Evolutionary conservation across 2,888 invertebrate genomes (phyloP).

Genomic region (Drosophila pseudotakahashii): DNA sequence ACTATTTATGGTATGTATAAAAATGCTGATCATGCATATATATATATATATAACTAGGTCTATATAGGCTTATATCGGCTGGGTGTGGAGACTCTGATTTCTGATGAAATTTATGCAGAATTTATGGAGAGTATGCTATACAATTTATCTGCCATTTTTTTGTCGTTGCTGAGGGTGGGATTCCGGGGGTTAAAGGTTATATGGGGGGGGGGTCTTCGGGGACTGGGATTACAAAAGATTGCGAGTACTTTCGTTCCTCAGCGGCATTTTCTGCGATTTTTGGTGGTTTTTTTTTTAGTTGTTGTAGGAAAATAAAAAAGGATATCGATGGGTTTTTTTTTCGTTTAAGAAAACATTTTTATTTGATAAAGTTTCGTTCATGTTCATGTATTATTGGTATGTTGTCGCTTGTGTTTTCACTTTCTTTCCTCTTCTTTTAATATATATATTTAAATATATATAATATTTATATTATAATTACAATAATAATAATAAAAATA

Average conservation of each 20-base stretch:
- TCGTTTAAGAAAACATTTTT: slow-evolving; percentile 76
- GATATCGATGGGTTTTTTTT: slow-evolving; percentile 72
- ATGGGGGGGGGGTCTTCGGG: neutral
- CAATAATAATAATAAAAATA: slow-evolving; percentile 55
- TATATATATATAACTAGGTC: slow-evolving; percentile 7
- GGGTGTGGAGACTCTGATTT: too few species aligned
- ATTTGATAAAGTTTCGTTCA: slow-evolving; percentile 77
- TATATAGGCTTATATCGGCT: slow-evolving; percentile 11
- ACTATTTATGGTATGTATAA: slow-evolving; percentile 32
- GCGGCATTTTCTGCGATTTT: slow-evolving; percentile 34
- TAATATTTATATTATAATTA: slow-evolving; percentile 55
- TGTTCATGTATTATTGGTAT: slow-evolving; percentile 75
- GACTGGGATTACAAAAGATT: slow-evolving; percentile 41
- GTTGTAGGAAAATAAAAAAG: slow-evolving; percentile 56
- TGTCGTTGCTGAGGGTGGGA: slow-evolving; percentile 1
- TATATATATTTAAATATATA: slow-evolving; percentile 24
- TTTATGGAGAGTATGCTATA: slow-evolving; percentile 17
- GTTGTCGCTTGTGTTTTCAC: slow-evolving; percentile 59
- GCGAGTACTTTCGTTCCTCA: slow-evolving; percentile 77
- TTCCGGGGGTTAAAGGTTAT: slow-evolving; percentile 1
- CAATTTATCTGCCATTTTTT: neutral
- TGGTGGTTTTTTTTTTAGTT: slow-evolving; percentile 14
- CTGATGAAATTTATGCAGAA: neutral
- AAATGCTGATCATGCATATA: slow-evolving; percentile 39
- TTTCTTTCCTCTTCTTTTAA: slow-evolving; percentile 15